phyloP scores from a whole-genome alignment of 2,797 vertebrate species.

The Tympanoctomys barrerae region DNA sequence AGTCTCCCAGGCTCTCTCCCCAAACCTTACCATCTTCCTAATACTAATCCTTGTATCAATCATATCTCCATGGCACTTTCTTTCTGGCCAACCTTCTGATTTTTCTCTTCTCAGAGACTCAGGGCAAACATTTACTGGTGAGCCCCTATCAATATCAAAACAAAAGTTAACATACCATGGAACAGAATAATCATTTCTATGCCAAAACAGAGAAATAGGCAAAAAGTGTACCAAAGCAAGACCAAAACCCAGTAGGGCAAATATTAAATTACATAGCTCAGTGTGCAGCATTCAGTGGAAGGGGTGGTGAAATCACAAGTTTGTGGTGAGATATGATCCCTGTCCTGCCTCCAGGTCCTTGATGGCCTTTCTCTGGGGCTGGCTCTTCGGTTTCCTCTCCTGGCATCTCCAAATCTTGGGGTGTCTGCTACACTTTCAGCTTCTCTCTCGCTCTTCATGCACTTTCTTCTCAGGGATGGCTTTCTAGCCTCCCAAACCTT shows the following conservation, averaged over 20 bases:
- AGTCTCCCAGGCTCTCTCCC: too few relatives aligned
- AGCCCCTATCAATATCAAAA: background rate
- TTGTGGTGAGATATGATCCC: background rate
- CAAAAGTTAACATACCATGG: background rate
- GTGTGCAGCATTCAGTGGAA: background rate
- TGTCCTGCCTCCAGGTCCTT: background rate
- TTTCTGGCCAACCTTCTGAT: too few relatives aligned
- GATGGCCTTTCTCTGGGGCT: background rate
- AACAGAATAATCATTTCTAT: background rate
- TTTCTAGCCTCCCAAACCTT: background rate
- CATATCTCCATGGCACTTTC: too few relatives aligned
- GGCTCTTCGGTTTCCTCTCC: background rate
- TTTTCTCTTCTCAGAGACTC: background rate
- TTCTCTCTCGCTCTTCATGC: background rate
- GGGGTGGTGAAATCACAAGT: background rate
- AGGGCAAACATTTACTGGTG: background rate
- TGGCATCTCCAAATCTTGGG: background rate
- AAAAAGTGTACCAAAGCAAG: background rate
- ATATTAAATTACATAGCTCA: background rate
- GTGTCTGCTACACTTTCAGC: background rate
- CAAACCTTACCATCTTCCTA: too few relatives aligned
- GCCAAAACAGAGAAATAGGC: background rate
- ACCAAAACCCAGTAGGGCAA: background rate
- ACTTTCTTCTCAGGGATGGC: background rate
- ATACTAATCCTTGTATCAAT: too few relatives aligned